Evolutionary conservation across 2,113 vertebrate genomes (phyloP).

Genomic region (Tautogolabrus adspersus): DNA sequence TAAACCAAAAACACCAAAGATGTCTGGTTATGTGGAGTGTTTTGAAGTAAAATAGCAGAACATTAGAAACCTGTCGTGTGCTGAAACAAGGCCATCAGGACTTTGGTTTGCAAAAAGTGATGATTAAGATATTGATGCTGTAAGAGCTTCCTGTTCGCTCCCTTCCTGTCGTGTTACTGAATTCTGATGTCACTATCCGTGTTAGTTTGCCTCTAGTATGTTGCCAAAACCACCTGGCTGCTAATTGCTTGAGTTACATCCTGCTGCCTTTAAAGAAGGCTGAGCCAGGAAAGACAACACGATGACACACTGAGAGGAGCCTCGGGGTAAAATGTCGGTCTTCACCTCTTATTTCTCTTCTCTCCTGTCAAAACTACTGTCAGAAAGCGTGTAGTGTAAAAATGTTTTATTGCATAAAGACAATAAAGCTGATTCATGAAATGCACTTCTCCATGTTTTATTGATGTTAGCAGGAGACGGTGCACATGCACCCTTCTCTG

Average conservation of each 20-base stretch:
- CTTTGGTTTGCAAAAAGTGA: not conserved
- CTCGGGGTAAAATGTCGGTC: not conserved
- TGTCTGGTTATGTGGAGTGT: no score
- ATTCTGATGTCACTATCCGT: not conserved
- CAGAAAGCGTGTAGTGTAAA: not conserved
- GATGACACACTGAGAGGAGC: conserved; percentile 12
- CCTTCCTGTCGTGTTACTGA: not conserved
- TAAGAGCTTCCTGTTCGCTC: not conserved
- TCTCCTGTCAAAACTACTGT: not conserved
- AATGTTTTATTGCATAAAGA: not conserved
- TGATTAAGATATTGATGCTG: not conserved
- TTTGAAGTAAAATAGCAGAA: not conserved
- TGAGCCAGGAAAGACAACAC: conserved; percentile 10
- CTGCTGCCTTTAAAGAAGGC: conserved; percentile 38
- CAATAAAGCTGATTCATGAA: not conserved
- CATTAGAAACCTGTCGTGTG: not conserved
- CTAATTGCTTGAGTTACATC: conserved; percentile 43
- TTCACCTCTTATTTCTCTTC: no score
- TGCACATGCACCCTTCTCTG: not conserved
- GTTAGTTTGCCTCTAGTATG: not conserved
- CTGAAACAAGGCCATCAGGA: not conserved
- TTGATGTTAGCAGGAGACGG: not conserved
- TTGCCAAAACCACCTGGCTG: conserved; percentile 41
- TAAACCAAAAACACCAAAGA: no score
- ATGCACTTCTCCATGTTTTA: not conserved